phyloP scores from a whole-genome alignment of 2,113 vertebrate genomes.

The Phalacrocorax pelagicus region DNA sequence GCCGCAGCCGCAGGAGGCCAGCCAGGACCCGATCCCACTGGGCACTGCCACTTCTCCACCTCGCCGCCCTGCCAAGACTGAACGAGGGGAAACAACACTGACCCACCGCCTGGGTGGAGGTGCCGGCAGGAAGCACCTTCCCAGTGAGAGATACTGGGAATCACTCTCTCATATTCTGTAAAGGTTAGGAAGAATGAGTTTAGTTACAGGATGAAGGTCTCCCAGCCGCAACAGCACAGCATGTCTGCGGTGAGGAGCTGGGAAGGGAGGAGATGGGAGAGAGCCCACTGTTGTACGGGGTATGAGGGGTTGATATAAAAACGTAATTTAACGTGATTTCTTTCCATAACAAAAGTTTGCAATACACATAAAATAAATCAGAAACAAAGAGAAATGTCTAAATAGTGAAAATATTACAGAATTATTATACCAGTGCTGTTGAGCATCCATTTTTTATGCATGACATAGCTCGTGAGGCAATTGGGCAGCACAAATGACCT shows the following conservation, averaged over 20 bases:
- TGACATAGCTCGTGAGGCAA: neutral
- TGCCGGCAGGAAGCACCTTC: neutral
- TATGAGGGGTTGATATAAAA: neutral
- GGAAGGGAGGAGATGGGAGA: neutral
- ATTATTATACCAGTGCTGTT: neutral
- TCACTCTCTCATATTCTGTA: neutral
- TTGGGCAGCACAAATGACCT: neutral
- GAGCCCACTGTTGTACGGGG: neutral
- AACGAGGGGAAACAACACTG: neutral
- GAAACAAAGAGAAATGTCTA: neutral
- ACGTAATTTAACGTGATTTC: neutral
- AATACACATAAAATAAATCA: neutral
- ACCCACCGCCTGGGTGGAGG: rapidly evolving
- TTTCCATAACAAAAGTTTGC: neutral
- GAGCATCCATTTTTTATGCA: neutral
- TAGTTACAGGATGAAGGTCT: neutral
- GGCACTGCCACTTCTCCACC: neutral
- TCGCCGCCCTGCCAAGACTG: rapidly evolving
- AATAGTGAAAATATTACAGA: neutral
- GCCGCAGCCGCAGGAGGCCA: rapidly evolving
- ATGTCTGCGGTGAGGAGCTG: neutral
- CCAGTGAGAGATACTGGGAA: neutral
- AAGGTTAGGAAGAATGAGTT: neutral
- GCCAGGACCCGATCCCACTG: neutral
- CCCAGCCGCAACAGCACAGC: neutral